These are phyloP conservation scores for Nysson spinosus DNA, from an alignment of 2,888 invertebrate species.

Conservation along the genomic window DNA sequence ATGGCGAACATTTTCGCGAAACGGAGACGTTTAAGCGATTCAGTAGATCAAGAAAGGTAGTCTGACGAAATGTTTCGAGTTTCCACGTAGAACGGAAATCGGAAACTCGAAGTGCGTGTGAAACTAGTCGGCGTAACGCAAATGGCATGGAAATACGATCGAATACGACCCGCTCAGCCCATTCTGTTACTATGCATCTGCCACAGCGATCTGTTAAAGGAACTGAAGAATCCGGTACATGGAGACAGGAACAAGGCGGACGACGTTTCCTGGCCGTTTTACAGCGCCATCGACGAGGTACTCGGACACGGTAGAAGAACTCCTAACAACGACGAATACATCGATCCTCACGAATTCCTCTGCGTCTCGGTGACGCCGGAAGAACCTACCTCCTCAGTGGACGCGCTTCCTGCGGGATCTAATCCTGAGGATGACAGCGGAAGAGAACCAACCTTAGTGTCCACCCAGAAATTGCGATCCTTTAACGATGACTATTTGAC, in stretches of 20 bases:
- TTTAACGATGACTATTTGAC: slow-evolving; percentile 13
- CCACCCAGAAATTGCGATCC: slow-evolving; percentile 4
- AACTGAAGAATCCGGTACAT: slow-evolving; percentile 70
- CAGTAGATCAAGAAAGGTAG: neutral
- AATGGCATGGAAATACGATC: slow-evolving; percentile 2
- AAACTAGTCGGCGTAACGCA: neutral
- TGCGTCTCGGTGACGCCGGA: slow-evolving; percentile 64
- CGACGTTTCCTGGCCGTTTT: slow-evolving; percentile 72
- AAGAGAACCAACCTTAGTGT: slow-evolving; percentile 1
- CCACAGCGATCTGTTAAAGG: slow-evolving; percentile 57
- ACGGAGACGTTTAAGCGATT: too few relatives aligned
- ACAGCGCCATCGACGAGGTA: slow-evolving; percentile 69
- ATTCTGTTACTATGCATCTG: slow-evolving; percentile 31
- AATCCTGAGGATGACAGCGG: slow-evolving; percentile 31
- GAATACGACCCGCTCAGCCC: slow-evolving; percentile 1
- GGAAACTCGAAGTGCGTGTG: slow-evolving; percentile 7
- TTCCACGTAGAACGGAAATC: neutral
- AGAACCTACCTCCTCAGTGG: slow-evolving; percentile 29
- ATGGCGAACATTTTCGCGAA: too few relatives aligned
- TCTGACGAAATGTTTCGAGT: neutral
- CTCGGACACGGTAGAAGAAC: slow-evolving; percentile 54
- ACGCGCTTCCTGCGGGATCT: slow-evolving; percentile 29
- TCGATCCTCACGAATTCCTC: slow-evolving; percentile 69
- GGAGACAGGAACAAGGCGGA: slow-evolving; percentile 71
- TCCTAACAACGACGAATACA: slow-evolving; percentile 53